Evolutionary conservation across 2,797 vertebrate species (phyloP).

Genomic region (Furcifer pardalis): DNA sequence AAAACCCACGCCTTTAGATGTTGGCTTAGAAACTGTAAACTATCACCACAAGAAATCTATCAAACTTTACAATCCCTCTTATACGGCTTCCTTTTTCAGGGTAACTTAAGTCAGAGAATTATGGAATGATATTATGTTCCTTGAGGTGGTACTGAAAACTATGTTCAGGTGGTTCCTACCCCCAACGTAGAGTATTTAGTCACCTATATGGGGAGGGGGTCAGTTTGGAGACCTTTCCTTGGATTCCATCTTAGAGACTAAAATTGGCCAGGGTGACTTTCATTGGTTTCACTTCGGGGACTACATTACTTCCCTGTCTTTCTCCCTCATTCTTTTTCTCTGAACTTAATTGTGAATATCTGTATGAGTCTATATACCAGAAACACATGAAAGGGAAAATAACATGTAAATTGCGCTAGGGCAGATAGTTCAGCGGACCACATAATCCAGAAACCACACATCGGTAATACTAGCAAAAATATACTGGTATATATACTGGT

Average conservation of each 20-base stretch:
- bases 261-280: neutral
- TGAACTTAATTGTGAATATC: neutral
- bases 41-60: conserved; percentile 70
- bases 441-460: neutral
- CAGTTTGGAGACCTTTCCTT: neutral
- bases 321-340: no score
- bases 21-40: conserved; percentile 72
- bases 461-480: neutral
- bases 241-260: neutral
- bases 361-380: neutral
- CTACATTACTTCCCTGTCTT: neutral
- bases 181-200: conserved; percentile 36
- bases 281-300: neutral
- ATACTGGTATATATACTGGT: neutral
- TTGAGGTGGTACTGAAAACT: conserved; percentile 64
- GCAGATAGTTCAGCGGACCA: neutral
- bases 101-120: conserved; percentile 70
- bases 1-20: conserved; percentile 69
- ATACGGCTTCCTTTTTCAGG: conserved; percentile 65
- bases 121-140: conserved; percentile 68
- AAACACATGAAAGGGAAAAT: no score
- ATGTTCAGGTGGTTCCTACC: conserved; percentile 39
- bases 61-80: conserved; percentile 73
- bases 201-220: neutral
- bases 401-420: neutral